A percentile compares a stretch with the other conserved stretches of the same genome.
phyloP scores from a whole-genome alignment of 2,797 vertebrate species.

The Platalea minor region DNA sequence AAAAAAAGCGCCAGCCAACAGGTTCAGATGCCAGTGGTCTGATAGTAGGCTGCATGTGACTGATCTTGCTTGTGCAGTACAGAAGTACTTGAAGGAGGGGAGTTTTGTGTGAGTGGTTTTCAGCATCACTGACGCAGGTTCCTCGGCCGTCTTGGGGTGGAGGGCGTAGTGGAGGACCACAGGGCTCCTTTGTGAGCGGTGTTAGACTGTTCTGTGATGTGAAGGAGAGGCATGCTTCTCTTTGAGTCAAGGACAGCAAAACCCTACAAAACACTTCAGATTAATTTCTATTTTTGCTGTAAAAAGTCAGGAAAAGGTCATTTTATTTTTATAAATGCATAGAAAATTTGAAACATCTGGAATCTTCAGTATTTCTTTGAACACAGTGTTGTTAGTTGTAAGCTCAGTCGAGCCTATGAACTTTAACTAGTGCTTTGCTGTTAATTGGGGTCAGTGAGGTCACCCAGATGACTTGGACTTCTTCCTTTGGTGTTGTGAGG shows the following conservation, averaged over 20 bases:
- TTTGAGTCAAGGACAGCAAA: not conserved
- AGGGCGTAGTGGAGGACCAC: not conserved
- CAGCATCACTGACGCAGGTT: not conserved
- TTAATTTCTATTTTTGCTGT: not conserved
- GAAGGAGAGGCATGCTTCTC: not conserved
- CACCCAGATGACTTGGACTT: not conserved
- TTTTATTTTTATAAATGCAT: not conserved
- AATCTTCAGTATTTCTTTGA: not conserved
- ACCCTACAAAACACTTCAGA: not conserved
- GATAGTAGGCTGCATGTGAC: not conserved
- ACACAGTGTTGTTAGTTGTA: not conserved
- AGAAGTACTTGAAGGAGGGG: not conserved
- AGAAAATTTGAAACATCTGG: not conserved
- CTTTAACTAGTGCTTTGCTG: not conserved
- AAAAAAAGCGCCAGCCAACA: not conserved
- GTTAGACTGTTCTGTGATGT: too few relatives aligned
- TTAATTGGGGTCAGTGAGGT: not conserved
- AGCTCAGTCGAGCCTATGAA: not conserved
- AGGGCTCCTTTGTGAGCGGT: fast-evolving
- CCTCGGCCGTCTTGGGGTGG: fast-evolving
- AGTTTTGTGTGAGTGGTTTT: not conserved
- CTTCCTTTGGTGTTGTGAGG: not conserved
- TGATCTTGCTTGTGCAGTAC: not conserved
- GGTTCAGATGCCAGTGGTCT: not conserved
- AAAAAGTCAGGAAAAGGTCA: not conserved